Evolutionary conservation across 2,797 vertebrate genomes (phyloP).

Genomic region (Gila robusta): DNA sequence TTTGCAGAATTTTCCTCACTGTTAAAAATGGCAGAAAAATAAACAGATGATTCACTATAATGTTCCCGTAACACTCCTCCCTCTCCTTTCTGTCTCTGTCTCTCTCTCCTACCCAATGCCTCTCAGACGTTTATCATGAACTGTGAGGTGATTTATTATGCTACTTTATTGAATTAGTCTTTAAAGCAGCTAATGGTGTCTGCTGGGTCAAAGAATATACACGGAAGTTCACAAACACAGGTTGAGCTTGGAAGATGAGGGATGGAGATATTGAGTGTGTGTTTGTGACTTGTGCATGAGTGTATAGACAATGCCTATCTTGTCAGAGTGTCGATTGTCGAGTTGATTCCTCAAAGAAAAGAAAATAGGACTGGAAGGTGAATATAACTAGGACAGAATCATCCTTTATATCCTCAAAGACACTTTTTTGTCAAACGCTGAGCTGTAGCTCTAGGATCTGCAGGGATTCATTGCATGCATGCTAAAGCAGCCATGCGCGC

Average conservation of each 20-base stretch:
- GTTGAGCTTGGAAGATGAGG: slow-evolving; percentile 56
- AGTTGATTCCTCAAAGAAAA: slow-evolving; percentile 28
- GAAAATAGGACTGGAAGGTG: neutral
- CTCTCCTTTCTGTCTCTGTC: slow-evolving; percentile 22
- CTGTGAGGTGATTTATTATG: slow-evolving; percentile 75
- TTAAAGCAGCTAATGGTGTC: slow-evolving; percentile 79
- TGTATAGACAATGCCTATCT: neutral
- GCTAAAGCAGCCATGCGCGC: neutral
- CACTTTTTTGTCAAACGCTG: neutral
- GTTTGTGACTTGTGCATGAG: neutral
- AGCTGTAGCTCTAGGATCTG: slow-evolving; percentile 42
- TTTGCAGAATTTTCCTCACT: slow-evolving; percentile 76
- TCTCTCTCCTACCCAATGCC: slow-evolving; percentile 23
- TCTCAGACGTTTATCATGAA: slow-evolving; percentile 34
- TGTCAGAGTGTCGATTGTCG: neutral
- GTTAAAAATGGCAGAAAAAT: slow-evolving; percentile 77
- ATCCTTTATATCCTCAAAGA: slow-evolving; percentile 34
- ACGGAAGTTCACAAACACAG: slow-evolving; percentile 75
- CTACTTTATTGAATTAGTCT: slow-evolving; percentile 79
- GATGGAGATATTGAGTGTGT: slow-evolving; percentile 13
- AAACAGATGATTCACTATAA: slow-evolving; percentile 76
- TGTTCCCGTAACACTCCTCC: slow-evolving; percentile 48
- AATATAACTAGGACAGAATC: slow-evolving; percentile 46
- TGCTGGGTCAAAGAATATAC: slow-evolving; percentile 77
- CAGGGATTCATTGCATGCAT: slow-evolving; percentile 10